phyloP scores from a whole-genome alignment of 2,113 vertebrate species.

The Hoplias malabaricus region DNA sequence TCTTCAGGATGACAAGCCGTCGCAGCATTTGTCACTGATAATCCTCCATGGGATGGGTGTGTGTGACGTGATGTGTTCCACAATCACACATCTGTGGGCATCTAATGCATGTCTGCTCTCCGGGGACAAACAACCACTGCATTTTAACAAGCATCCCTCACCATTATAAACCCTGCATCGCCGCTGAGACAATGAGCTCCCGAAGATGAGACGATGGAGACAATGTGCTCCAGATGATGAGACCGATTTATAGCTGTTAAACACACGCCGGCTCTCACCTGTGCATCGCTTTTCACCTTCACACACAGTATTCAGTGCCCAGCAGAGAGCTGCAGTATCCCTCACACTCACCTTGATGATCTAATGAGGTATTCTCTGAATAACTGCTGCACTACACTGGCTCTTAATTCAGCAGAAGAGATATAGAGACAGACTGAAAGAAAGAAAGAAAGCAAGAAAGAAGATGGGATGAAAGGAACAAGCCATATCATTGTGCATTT shows the following conservation, averaged over 20 bases:
- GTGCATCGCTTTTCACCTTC: conserved; percentile 26
- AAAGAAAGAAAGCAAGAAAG: neutral
- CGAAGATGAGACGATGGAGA: neutral
- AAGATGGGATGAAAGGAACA: conserved; percentile 5
- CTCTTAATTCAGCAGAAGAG: conserved; percentile 5
- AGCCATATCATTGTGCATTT: too few species aligned
- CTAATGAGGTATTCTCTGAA: conserved; percentile 17
- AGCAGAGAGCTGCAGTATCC: conserved; percentile 23
- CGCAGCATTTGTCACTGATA: conserved; percentile 60
- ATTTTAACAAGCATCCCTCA: conserved; percentile 30
- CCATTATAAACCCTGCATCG: neutral
- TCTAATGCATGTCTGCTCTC: conserved; percentile 36
- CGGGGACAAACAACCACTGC: conserved; percentile 19
- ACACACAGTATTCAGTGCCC: conserved; percentile 30
- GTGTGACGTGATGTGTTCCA: conserved; percentile 55
- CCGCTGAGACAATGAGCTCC: neutral
- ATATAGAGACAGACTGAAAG: too few species aligned
- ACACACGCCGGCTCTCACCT: conserved; percentile 1
- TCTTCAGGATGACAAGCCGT: conserved; percentile 57
- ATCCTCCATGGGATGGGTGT: conserved; percentile 54
- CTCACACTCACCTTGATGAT: conserved; percentile 29
- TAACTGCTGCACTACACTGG: conserved; percentile 13
- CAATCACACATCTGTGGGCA: conserved; percentile 35
- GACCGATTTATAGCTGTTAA: conserved; percentile 9
- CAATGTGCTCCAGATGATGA: neutral